Conservation (phyloP, 2,888 invertebrate species). For the Liodrosophila aerea region DNA sequence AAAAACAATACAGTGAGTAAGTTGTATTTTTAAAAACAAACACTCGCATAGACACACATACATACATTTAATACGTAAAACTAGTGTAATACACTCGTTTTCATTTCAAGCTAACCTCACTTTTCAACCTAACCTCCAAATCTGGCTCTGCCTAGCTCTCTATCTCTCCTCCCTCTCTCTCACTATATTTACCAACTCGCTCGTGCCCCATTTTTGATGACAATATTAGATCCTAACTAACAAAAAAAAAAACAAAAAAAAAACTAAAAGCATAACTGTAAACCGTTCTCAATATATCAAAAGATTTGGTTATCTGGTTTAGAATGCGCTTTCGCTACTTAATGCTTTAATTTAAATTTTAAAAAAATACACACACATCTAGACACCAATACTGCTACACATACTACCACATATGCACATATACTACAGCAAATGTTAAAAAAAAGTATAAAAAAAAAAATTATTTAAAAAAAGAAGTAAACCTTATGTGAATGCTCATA, state of each 20-base stretch:
- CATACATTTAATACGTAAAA: neutral
- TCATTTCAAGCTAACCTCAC: too few species aligned
- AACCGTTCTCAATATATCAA: conserved; percentile 12
- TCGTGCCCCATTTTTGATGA: conserved; percentile 66
- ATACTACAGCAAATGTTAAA: conserved; percentile 1
- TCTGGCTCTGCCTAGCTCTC: neutral
- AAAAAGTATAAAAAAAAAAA: conserved; percentile 10
- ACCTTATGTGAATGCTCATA: conserved; percentile 73
- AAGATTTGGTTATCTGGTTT: conserved; percentile 31
- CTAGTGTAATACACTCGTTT: too few species aligned
- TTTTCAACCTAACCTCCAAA: too few species aligned
- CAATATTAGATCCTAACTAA: conserved; percentile 70
- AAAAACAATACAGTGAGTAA: conserved; percentile 28
- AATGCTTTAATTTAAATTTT: conserved; percentile 14
- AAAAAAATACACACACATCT: neutral
- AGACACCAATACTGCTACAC: conserved; percentile 18
- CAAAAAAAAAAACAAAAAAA: too few species aligned
- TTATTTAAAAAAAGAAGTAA: conserved; percentile 40
- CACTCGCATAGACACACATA: neutral
- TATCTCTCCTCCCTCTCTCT: neutral
- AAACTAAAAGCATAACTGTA: too few species aligned
- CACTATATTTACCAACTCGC: neutral
- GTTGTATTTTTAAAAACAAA: conserved; percentile 28
- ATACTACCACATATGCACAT: conserved; percentile 11
- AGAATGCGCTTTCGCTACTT: conserved; percentile 39